Base-by-base conservation (phyloP, 2,797 vertebrate genomes). In the Xerus rutilus region DNA sequence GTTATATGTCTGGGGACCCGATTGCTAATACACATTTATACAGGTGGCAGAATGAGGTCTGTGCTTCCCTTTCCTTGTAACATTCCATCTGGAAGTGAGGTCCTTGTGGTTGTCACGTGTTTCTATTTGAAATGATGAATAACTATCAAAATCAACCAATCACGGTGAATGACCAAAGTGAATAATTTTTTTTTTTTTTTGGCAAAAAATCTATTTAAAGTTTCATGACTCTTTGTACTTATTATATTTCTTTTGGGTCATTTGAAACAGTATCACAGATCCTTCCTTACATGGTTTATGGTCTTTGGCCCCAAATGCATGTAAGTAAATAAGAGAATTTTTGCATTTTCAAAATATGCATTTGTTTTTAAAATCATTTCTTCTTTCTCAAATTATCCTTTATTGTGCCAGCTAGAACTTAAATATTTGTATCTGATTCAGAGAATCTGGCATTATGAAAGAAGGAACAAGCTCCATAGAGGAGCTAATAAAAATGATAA, bases 301-400 rank as follows among this genome's bases (percentile, higher is more conserved):
- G 64, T 78, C 57, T 86, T 92, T 49, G 52, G 5, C 70, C 52
- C 93, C 74, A 69, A 62, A 89, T 74, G 20, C 12, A 12, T 23
- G 18, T 11, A 84, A 59, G n/a, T 47, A 78, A 59, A 43, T 9
- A 10, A 57, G 35, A 65, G 30, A 67, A n/a, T 35, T 64, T 87
- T 18, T 73, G 12, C 35, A 43, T 47, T 87, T 74, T 45, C 25
- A 70, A 74, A 13, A 54, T 64, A 84, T 89, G 49, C 62, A 69
- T 76, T 81, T 85, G 30, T 35, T 82, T 72, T 70, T 57, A 69
- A 95, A 93, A 65, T 70, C 12, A 83, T 45, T 91, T 89, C 59
- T 70, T 93, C 43, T 57, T 85, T 93, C 21, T 65, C 54, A 49
- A 47, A 70, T 59, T 87, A 65, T 57, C 54, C 23, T 73, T 91